A percentile compares a stretch with the other conserved stretches of the same genome.
Evolutionary conservation across 2,888 invertebrate genomes (phyloP).

Genomic region (Tuta absoluta): DNA sequence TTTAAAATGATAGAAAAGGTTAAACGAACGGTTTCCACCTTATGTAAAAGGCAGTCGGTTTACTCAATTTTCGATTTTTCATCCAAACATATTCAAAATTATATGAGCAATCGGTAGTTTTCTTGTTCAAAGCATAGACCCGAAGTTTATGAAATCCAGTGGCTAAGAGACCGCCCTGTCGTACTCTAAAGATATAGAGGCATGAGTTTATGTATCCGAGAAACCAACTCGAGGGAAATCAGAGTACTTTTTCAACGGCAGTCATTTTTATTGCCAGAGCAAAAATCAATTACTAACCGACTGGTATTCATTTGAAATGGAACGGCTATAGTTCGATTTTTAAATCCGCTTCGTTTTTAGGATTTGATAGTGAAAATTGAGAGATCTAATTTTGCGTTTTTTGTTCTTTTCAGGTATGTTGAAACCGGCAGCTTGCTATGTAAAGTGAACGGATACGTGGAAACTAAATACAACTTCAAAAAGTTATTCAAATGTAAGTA

Average conservation of each 20-base stretch:
- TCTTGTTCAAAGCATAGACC: too few relatives aligned
- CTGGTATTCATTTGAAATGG: not conserved
- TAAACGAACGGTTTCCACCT: too few relatives aligned
- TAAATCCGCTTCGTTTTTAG: constrained; percentile 6
- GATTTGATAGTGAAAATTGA: constrained; percentile 5
- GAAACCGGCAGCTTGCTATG: not conserved
- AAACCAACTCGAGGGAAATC: constrained; percentile 12
- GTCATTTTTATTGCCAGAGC: constrained; percentile 11
- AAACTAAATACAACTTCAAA: not conserved
- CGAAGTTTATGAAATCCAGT: too few relatives aligned
- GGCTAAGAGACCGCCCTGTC: too few relatives aligned
- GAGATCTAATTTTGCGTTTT: not conserved
- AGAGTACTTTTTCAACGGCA: not conserved
- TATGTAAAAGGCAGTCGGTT: too few relatives aligned
- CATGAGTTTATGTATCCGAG: too few relatives aligned
- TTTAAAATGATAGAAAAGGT: too few relatives aligned
- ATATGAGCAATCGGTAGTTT: too few relatives aligned
- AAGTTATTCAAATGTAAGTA: too few relatives aligned
- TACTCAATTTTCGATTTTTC: too few relatives aligned
- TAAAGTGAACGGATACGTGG: not conserved
- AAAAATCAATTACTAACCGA: constrained; percentile 6
- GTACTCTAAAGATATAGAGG: too few relatives aligned
- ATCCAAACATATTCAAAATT: too few relatives aligned
- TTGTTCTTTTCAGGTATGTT: constrained; percentile 6
- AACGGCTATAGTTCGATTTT: not conserved